Percentiles rank a stretch among this genome's conserved stretches.
These are phyloP conservation scores for Oostethus manadensis DNA, from an alignment of 2,113 vertebrate species.

Conservation along the genomic window DNA sequence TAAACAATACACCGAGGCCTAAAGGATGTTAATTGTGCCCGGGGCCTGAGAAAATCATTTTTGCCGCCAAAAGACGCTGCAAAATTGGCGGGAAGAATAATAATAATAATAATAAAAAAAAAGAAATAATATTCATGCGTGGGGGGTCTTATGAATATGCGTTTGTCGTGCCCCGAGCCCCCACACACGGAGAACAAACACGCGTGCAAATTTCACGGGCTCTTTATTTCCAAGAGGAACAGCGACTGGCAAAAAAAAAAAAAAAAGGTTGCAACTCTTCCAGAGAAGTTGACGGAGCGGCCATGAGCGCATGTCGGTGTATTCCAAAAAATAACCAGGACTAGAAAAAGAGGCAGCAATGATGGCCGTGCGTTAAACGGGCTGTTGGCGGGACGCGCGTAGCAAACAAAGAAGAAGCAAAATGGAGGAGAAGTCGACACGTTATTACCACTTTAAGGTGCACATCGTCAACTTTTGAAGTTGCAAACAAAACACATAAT, in stretches of 20 bases:
- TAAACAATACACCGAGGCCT: no score
- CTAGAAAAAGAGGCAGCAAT: slow-evolving; percentile 65
- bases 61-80: no score
- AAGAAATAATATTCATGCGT: neutral
- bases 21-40: no score
- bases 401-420: slow-evolving; percentile 51
- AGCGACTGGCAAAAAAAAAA: slow-evolving; percentile 78
- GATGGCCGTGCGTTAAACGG: slow-evolving; percentile 78
- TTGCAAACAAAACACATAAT: slow-evolving; percentile 55
- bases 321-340: slow-evolving; percentile 42
- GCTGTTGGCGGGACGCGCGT: slow-evolving; percentile 77
- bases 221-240: slow-evolving; percentile 69
- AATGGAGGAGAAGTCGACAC: slow-evolving; percentile 46
- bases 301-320: slow-evolving; percentile 88
- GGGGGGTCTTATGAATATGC: no score
- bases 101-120: neutral
- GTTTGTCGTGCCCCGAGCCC: no score
- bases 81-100: no score
- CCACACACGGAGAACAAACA: slow-evolving; percentile 9
- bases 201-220: neutral
- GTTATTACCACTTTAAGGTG: slow-evolving; percentile 79
- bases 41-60: no score
- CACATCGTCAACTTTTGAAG: slow-evolving; percentile 79
- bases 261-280: slow-evolving; percentile 75
- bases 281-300: slow-evolving; percentile 73